Conservation (phyloP, 2,113 vertebrate genomes). For the Vidua macroura region DNA sequence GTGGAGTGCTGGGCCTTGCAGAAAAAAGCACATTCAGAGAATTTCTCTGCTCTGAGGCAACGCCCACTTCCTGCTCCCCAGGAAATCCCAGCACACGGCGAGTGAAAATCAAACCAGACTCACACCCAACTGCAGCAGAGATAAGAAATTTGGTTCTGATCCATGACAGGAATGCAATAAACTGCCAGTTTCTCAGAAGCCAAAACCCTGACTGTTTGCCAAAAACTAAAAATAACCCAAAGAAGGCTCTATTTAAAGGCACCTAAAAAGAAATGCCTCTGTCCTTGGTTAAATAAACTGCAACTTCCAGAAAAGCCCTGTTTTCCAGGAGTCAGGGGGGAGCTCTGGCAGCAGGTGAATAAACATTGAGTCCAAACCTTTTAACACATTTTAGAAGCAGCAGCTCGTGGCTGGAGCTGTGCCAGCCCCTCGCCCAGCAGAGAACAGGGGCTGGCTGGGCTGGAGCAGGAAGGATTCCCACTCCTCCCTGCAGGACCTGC, state of each 20-base stretch:
- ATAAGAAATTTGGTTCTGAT: conserved; percentile 43
- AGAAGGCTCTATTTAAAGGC: neutral
- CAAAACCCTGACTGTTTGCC: neutral
- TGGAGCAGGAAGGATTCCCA: neutral
- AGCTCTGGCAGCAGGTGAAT: neutral
- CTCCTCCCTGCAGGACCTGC: neutral
- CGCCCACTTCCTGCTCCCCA: conserved; percentile 42
- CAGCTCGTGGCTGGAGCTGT: neutral
- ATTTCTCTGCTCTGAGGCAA: neutral
- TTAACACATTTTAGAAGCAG: neutral
- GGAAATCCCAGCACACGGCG: neutral
- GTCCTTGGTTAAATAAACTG: conserved; percentile 10
- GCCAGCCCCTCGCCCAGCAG: neutral
- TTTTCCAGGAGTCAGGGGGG: neutral
- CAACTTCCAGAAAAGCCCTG: neutral
- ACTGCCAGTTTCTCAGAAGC: neutral
- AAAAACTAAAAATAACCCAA: conserved; percentile 38
- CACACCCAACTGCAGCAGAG: neutral
- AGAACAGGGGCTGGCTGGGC: neutral
- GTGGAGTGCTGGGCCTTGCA: neutral
- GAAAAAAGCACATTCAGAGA: neutral
- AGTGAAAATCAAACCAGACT: neutral
- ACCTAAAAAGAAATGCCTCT: neutral
- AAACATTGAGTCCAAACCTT: neutral
- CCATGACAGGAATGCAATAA: neutral